Percentiles rank a stretch among this genome's conserved stretches.
phyloP scores from a whole-genome alignment of 2,113 vertebrate species.

The Progne subis region DNA sequence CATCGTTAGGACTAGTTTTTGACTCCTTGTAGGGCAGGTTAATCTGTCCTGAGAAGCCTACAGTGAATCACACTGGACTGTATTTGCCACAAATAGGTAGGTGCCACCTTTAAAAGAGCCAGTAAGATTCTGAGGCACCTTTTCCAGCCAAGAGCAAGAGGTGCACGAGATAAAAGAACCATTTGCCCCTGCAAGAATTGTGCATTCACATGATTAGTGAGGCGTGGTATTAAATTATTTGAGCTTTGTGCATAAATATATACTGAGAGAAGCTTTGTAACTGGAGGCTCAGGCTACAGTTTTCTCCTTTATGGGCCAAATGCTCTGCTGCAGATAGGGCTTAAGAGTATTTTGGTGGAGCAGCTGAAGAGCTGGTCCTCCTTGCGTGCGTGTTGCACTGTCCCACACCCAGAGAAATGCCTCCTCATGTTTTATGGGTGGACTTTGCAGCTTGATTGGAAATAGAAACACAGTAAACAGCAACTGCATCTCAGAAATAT shows the following conservation, averaged over 20 bases:
- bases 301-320: neutral
- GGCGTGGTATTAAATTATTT: conserved; percentile 55
- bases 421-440: conserved; percentile 42
- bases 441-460: conserved; percentile 42
- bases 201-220: conserved; percentile 50
- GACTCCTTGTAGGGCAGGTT: neutral
- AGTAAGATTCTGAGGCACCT: neutral
- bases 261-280: neutral
- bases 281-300: neutral
- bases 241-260: conserved; percentile 53
- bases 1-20: neutral
- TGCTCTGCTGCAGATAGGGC: neutral
- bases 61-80: neutral
- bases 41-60: neutral
- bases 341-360: neutral
- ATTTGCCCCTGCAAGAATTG: conserved; percentile 41
- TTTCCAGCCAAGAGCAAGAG: neutral
- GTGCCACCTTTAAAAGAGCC: neutral
- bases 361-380: conserved; percentile 3
- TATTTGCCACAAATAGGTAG: neutral
- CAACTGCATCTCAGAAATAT: conserved; percentile 54
- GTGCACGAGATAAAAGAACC: neutral
- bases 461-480: conserved; percentile 45
- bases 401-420: conserved; percentile 37
- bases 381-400: neutral